Evolutionary conservation across 2,797 vertebrate species (phyloP).

Genomic region (Sylvilagus floridanus): DNA sequence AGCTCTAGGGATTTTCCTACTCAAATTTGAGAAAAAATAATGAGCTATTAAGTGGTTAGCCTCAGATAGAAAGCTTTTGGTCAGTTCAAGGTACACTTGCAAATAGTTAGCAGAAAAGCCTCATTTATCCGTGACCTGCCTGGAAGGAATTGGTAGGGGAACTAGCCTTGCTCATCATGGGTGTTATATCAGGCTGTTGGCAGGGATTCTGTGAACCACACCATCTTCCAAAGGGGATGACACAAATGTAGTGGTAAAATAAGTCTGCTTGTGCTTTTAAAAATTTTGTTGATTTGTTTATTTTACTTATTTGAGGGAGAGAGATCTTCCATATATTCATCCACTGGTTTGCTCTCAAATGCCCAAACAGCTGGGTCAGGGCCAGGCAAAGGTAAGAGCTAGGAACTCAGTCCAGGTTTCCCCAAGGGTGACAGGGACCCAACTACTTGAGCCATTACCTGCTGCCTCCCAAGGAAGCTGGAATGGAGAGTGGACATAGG

Average conservation of each 20-base stretch:
- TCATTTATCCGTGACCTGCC: background rate
- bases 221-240: background rate
- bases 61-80: slow-evolving; percentile 41
- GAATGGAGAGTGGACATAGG: too few species aligned
- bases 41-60: slow-evolving; percentile 22
- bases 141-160: background rate
- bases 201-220: background rate
- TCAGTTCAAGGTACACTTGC: slow-evolving; percentile 16
- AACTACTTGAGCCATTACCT: too few species aligned
- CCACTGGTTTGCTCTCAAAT: too few species aligned
- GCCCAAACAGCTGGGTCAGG: too few species aligned
- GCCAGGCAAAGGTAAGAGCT: too few species aligned
- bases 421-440: too few species aligned
- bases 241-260: background rate
- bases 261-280: background rate
- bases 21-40: slow-evolving; percentile 35
- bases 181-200: background rate
- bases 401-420: too few species aligned
- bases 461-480: too few species aligned
- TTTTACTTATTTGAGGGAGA: too few species aligned
- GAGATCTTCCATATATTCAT: too few species aligned
- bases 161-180: background rate
- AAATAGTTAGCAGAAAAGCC: slow-evolving; percentile 40
- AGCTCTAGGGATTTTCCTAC: slow-evolving; percentile 27
- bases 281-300: too few species aligned